Conservation (phyloP, 2,888 invertebrate genomes). For the Apantesis nais region DNA sequence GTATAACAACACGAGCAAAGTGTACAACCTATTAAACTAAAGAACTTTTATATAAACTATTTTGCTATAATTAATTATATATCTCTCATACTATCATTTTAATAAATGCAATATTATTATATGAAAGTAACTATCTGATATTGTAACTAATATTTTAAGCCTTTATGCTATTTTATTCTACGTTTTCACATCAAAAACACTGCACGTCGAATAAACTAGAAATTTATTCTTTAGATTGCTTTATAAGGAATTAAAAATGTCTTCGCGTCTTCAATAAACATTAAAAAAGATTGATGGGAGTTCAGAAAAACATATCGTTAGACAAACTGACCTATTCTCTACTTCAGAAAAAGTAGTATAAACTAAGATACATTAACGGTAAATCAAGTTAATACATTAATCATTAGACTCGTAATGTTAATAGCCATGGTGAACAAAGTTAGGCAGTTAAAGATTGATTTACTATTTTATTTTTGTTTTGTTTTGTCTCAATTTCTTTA, state of each 20-base stretch:
- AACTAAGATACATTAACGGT: not conserved
- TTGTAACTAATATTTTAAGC: not conserved
- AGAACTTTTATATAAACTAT: slow-evolving; percentile 22
- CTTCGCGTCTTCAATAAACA: not conserved
- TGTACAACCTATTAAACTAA: slow-evolving; percentile 26
- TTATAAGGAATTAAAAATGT: not conserved
- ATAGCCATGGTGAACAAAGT: not conserved
- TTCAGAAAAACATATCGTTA: not conserved
- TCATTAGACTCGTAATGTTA: slow-evolving; percentile 2
- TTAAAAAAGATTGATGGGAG: not conserved
- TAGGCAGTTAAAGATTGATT: not conserved
- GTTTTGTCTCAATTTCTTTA: not conserved
- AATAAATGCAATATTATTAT: not conserved
- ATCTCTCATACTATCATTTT: not conserved
- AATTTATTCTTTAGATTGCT: not conserved
- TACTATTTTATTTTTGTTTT: not conserved
- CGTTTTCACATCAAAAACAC: too few relatives aligned
- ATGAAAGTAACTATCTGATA: not conserved
- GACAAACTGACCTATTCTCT: not conserved
- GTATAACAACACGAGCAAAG: slow-evolving; percentile 23
- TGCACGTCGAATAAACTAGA: too few relatives aligned
- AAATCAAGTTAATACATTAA: not conserved
- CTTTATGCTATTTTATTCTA: too few relatives aligned
- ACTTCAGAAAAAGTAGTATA: not conserved
- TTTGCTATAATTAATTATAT: slow-evolving; percentile 10